phyloP scores from a whole-genome alignment of 2,113 vertebrate genomes.

The Marmota monax region DNA sequence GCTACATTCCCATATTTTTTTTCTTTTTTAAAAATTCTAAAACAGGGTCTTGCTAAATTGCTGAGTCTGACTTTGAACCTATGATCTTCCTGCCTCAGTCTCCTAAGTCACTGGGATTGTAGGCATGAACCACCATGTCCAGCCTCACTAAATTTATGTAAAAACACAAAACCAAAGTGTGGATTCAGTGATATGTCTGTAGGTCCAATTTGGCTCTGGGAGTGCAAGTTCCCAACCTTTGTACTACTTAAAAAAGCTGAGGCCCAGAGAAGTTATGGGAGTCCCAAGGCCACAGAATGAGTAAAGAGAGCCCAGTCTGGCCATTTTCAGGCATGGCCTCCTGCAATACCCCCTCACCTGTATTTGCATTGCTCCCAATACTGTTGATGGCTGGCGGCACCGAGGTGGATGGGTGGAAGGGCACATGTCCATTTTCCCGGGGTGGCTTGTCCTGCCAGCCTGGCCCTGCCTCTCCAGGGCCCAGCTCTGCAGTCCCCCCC shows the following conservation, averaged over 20 bases:
- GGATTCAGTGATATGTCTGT: background rate
- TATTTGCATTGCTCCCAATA: conserved; percentile 87
- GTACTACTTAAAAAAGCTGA: background rate
- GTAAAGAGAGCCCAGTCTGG: background rate
- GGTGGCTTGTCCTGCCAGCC: conserved; percentile 94
- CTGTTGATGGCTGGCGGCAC: conserved; percentile 92
- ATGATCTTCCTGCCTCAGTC: no score
- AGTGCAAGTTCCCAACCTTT: conserved; percentile 18
- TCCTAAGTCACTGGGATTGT: no score
- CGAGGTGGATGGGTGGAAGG: conserved; percentile 90
- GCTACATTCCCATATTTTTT: no score
- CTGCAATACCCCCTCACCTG: conserved; percentile 85
- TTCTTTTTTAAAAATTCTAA: no score
- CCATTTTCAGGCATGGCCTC: background rate
- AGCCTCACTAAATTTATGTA: background rate
- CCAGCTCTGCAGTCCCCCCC: conserved; percentile 88
- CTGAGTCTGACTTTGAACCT: no score
- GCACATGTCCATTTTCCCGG: conserved; percentile 94
- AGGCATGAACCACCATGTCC: no score
- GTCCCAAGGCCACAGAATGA: background rate
- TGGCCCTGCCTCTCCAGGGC: conserved; percentile 89
- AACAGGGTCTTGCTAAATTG: no score
- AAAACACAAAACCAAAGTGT: conserved; percentile 29
- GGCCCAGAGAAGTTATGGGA: background rate
- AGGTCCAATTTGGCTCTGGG: background rate